Conservation (phyloP, 2,113 vertebrate genomes). For the Oryzias celebensis region DNA sequence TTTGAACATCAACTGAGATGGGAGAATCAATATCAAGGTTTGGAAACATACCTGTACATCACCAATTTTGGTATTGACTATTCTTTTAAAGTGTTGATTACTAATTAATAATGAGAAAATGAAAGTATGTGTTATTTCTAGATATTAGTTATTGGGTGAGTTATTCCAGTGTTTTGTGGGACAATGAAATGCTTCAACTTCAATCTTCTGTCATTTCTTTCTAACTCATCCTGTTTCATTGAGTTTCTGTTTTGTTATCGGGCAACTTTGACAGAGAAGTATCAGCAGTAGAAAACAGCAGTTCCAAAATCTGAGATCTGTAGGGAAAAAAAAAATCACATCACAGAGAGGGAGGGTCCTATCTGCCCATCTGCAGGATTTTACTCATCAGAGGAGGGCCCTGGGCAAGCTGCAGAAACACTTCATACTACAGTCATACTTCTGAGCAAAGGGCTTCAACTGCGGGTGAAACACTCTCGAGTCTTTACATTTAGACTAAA, state of each 20-base stretch:
- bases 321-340: slow-evolving; percentile 11
- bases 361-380: slow-evolving; percentile 30
- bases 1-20: no score
- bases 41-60: no score
- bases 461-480: not conserved
- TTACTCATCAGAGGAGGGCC: not conserved
- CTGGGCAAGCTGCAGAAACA: not conserved
- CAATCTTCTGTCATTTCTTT: no score
- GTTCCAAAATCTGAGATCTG: slow-evolving; percentile 17
- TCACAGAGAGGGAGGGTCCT: slow-evolving; percentile 21
- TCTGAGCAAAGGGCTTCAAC: not conserved
- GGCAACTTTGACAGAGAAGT: slow-evolving; percentile 3
- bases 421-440: not conserved
- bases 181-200: no score
- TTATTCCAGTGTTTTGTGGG: no score
- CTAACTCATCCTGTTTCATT: not conserved
- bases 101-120: no score
- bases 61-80: no score
- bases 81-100: no score
- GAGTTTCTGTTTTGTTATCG: slow-evolving; percentile 5
- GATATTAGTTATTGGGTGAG: no score
- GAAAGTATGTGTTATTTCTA: no score
- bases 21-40: no score
- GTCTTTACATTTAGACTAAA: not conserved
- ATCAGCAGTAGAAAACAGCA: slow-evolving; percentile 2